A percentile compares a stretch with the other conserved stretches of the same genome.
These are phyloP conservation scores for Drosophila bipectinata DNA, from an alignment of 1,140 invertebrate genomes.

Conservation along the genomic window DNA sequence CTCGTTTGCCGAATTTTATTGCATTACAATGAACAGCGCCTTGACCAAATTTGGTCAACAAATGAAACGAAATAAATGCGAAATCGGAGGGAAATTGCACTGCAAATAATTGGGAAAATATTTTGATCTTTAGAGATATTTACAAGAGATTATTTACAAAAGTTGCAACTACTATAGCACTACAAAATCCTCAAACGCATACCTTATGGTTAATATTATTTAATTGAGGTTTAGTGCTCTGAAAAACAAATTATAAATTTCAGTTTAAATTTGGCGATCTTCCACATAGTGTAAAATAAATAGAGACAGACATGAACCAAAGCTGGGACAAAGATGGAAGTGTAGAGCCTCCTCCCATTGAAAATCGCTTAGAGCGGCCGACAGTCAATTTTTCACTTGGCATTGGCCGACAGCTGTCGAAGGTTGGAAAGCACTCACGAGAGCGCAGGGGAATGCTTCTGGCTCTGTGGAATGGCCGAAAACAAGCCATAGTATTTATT, in stretches of 20 bases:
- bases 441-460: neutral
- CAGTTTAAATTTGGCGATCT: neutral
- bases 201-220: neutral
- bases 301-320: neutral
- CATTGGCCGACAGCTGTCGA: conserved; percentile 60
- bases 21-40: conserved; percentile 63
- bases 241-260: neutral
- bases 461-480: neutral
- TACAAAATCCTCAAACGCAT: neutral
- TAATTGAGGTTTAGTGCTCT: conserved; percentile 1
- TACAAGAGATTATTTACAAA: too few relatives aligned
- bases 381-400: conserved; percentile 64
- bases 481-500: conserved; percentile 41
- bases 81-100: conserved; percentile 10
- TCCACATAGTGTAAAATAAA: neutral
- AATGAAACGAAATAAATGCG: conserved; percentile 37
- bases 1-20: conserved; percentile 57
- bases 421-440: conserved; percentile 20
- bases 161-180: neutral
- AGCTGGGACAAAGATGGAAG: neutral
- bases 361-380: conserved; percentile 60
- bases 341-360: conserved; percentile 35
- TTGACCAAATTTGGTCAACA: conserved; percentile 71
- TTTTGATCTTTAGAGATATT: too few relatives aligned
- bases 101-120: neutral